Base-by-base conservation (phyloP, 2,888 invertebrate genomes). In the Epinotia nisella region DNA sequence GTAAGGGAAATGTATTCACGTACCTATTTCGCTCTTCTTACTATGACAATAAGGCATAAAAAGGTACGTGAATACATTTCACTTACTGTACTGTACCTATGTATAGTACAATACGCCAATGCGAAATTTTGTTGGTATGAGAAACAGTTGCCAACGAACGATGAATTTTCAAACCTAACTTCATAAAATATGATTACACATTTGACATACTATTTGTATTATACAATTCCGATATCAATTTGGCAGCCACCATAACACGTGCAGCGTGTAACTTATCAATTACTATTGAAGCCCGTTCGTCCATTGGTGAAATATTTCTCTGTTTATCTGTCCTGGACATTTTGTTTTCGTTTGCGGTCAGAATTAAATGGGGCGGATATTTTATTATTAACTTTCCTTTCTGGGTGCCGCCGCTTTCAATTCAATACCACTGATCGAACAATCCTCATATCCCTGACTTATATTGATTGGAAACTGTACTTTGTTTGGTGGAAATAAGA, bases 371-470 rank as follows among this genome's bases (percentile, higher is more conserved):
- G 81, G 78, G 78, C 78, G 77, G 79, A 85, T 86, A 87, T 87
- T 84, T 81, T 66, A 69, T 74, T 82, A 87, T 87, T 87, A 78
- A 90, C 89, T 91, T 90, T 91, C 91, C 88, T 90, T 90, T 91
- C 90, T 90, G 88, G 86, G 82, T 79, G 80, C 81, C 82, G 82
- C 76, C 78, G 77, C 78, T 77, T 80, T 66, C 74, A 72, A 74
- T 80, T 66, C 74, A 72, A 74, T 67, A 17, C 56, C 45, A 66
- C 55, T 41, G 39, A 56, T 41, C 21, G 19, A 19, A 21, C 41
- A 41, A 55, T 39, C 56, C 39, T 41, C 24, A 11, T 41, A 19
- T 41, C 19, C 21, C 39, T 21, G 1, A 21, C 17, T 19, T 21
- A 11, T 17, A 41, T 41, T 29, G 15, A 15, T 41, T 4, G 21